Conservation (phyloP, 2,797 vertebrate genomes). For the Hyperoplus immaculatus region DNA sequence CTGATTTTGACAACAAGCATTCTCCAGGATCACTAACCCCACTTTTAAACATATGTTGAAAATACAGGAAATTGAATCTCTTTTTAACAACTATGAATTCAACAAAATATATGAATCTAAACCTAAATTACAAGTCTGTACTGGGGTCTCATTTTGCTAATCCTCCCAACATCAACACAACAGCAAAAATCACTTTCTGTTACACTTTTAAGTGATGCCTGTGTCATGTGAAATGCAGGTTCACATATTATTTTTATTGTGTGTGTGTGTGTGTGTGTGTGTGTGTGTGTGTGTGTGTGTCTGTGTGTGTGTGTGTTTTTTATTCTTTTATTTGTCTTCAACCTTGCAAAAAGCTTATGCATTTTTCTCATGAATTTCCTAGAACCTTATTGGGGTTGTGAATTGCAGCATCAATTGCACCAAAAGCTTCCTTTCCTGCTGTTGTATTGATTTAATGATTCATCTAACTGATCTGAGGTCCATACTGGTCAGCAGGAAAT, state of each 20-base stretch:
- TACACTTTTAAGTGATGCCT: not conserved
- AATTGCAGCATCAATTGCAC: not conserved
- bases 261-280: too few species aligned
- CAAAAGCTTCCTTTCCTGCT: slow-evolving; percentile 9
- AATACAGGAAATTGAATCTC: not conserved
- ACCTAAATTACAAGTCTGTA: not conserved
- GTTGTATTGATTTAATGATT: slow-evolving; percentile 21
- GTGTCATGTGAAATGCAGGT: not conserved
- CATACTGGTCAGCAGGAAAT: slow-evolving; percentile 31
- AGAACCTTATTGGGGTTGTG: not conserved
- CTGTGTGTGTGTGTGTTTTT: not conserved
- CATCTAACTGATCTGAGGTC: slow-evolving; percentile 5
- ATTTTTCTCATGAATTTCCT: not conserved
- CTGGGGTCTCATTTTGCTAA: slow-evolving; percentile 14
- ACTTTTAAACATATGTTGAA: slow-evolving; percentile 14
- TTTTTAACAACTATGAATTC: slow-evolving; percentile 5
- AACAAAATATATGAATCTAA: slow-evolving; percentile 7
- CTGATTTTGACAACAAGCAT: too few species aligned
- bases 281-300: slow-evolving; percentile 1
- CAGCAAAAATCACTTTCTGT: too few species aligned
- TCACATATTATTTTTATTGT: not conserved
- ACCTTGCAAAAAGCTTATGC: not conserved
- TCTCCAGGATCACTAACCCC: too few species aligned
- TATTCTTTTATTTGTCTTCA: slow-evolving; percentile 11
- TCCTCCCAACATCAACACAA: slow-evolving; percentile 7